Base-by-base conservation (phyloP, 2,888 invertebrate species). In the Lymantria dispar region DNA sequence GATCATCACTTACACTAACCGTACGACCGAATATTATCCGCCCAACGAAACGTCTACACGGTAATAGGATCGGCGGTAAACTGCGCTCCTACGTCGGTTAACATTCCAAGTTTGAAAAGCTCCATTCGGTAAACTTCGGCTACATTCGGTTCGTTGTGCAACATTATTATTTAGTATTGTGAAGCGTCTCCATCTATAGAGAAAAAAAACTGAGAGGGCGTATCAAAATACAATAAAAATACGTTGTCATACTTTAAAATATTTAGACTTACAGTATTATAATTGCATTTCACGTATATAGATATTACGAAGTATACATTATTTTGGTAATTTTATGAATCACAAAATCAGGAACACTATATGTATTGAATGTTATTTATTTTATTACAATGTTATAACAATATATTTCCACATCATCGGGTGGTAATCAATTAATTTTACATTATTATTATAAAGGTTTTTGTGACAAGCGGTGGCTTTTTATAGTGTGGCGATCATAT, bases 61-160 rank as follows among this genome's bases (percentile, higher is more conserved):
- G 58, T 43, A 48, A 68, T 53, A 57, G 59, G 60, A 69, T 65
- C 72, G 70, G 73, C 71, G 70, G 70, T 56, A 73, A 76, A 84
- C 84, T 84, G 76, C 71, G 72, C 68, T 73, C 69, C 65, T 67
- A 61, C 53, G 50, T 58, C 55, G 66, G 66, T 62, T 64, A 48
- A 58, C 62, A 63, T 73, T 76, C 71, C 65, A 78, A 80, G 74
- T 82, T 80, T 74, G 64, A 65, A 75, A 68, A 58, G 53, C 57
- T 54, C 48, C 50, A 54, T 54, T 80, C 80, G 81, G 75, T 50
- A 49, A 41, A 33, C 56, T 63, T 80, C 83, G 83, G 69, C n/a
- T 12, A 44, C 45, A 44, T 49, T 79, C 80, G 82, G 66, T 29
- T 58, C 39, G 54, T 47, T 56, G 48, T 72, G 71, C 3, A 38